Conservation (phyloP, 1,140 invertebrate species). For the Pseudomyrmex cubaensis region DNA sequence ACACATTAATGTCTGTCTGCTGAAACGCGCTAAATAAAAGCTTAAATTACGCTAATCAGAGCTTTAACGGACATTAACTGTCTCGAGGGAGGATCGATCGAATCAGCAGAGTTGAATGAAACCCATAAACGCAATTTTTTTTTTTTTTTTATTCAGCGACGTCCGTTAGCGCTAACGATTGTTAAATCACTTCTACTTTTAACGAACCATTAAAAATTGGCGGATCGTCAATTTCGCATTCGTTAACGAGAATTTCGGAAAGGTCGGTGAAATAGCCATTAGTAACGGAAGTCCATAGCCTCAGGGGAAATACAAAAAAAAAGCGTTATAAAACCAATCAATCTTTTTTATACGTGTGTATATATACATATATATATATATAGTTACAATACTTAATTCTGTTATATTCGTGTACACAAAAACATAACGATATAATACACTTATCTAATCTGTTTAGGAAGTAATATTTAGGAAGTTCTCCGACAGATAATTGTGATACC, state of each 20-base stretch:
- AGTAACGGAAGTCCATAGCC: slow-evolving; percentile 40
- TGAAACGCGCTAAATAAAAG: neutral
- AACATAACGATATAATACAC: neutral
- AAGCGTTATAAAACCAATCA: slow-evolving; percentile 10
- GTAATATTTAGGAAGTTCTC: too few species aligned
- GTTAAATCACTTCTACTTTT: slow-evolving; percentile 62
- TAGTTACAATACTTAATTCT: neutral
- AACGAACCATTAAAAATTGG: slow-evolving; percentile 63
- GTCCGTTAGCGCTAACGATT: slow-evolving; percentile 61
- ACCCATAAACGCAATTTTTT: slow-evolving; percentile 53
- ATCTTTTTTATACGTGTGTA: neutral
- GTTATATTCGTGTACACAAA: neutral
- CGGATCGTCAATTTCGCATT: slow-evolving; percentile 60
- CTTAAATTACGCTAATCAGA: slow-evolving; percentile 35
- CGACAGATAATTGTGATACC: neutral
- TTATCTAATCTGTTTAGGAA: neutral
- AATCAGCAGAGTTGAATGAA: slow-evolving; percentile 34
- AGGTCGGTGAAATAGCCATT: slow-evolving; percentile 53
- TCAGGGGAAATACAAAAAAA: slow-evolving; percentile 39
- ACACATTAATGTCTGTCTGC: slow-evolving; percentile 26
- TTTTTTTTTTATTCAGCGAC: slow-evolving; percentile 59
- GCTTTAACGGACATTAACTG: slow-evolving; percentile 54
- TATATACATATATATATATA: too few species aligned
- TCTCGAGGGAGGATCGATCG: slow-evolving; percentile 50
- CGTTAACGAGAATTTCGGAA: slow-evolving; percentile 59